Conservation (phyloP, 2,888 invertebrate genomes). For the Melieria picta region DNA sequence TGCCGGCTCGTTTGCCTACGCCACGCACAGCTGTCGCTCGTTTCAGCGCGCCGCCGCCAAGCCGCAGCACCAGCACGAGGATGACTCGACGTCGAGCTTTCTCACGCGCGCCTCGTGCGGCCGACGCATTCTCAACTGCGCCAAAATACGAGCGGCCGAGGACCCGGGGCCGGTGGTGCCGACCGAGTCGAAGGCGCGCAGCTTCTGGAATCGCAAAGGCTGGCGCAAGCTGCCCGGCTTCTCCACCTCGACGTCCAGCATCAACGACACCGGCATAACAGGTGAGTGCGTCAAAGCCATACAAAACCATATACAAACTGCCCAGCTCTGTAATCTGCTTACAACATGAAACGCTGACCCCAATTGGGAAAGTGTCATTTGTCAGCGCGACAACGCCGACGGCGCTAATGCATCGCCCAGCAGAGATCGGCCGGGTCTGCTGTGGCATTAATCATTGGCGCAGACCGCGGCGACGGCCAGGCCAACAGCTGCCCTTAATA, state of each 20-base stretch:
- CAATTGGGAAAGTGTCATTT: slow-evolving; percentile 33
- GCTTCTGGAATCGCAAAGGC: slow-evolving; percentile 79
- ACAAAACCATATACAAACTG: too few species aligned
- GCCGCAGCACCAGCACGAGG: slow-evolving; percentile 35
- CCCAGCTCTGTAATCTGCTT: slow-evolving; percentile 49
- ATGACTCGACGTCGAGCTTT: slow-evolving; percentile 48
- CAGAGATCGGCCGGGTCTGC: not conserved
- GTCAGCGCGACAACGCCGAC: slow-evolving; percentile 18
- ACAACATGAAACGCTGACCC: slow-evolving; percentile 26
- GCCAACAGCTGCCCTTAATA: slow-evolving; percentile 18
- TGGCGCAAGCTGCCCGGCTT: slow-evolving; percentile 83
- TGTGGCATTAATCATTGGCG: not conserved
- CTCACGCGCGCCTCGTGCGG: slow-evolving; percentile 66
- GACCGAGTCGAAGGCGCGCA: slow-evolving; percentile 63
- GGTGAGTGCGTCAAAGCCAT: slow-evolving; percentile 68
- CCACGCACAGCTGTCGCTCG: slow-evolving; percentile 61
- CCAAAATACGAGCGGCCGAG: slow-evolving; percentile 68
- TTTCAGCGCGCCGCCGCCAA: slow-evolving; percentile 55
- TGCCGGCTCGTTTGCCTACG: slow-evolving; percentile 49
- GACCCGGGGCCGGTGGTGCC: slow-evolving; percentile 62
- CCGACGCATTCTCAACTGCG: slow-evolving; percentile 62
- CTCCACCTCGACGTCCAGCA: slow-evolving; percentile 76
- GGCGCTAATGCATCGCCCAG: too few species aligned
- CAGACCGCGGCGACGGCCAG: slow-evolving; percentile 4
- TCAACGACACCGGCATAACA: slow-evolving; percentile 73